Evolutionary conservation across 1,140 invertebrate species (phyloP).

Genomic region (Helicoverpa zea): DNA sequence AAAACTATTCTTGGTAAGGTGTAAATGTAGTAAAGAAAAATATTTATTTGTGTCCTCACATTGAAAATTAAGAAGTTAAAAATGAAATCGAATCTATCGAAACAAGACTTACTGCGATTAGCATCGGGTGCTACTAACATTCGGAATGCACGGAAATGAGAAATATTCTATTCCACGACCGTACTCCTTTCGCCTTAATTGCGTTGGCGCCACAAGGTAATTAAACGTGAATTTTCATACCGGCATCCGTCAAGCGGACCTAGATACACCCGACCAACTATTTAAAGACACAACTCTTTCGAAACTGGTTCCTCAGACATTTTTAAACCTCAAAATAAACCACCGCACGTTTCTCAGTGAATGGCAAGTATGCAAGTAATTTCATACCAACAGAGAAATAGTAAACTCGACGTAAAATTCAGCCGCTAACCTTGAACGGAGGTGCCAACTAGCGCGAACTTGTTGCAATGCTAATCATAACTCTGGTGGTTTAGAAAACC

Average conservation of each 20-base stretch:
- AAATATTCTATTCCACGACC: conserved; percentile 46
- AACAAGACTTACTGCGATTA: conserved; percentile 10
- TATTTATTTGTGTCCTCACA: too few species aligned
- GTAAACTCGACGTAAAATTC: conserved; percentile 60
- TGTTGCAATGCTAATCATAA: conserved; percentile 56
- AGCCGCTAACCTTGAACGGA: conserved; percentile 58
- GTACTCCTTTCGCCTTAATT: conserved; percentile 41
- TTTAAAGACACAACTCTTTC: conserved; percentile 42
- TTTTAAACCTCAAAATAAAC: conserved; percentile 52
- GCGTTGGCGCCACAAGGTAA: conserved; percentile 58
- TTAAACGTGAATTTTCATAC: conserved; percentile 68
- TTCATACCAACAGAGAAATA: conserved; percentile 56
- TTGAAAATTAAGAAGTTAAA: too few species aligned
- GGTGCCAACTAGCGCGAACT: conserved; percentile 55
- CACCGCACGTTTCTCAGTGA: conserved; percentile 49
- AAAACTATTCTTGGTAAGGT: too few species aligned
- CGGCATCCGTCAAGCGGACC: conserved; percentile 58
- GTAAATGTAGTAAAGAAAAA: too few species aligned
- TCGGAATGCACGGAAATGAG: conserved; percentile 40
- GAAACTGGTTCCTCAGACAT: conserved; percentile 50
- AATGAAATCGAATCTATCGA: neutral
- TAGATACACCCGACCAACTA: conserved; percentile 41
- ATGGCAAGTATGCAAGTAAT: conserved; percentile 56
- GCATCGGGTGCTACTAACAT: conserved; percentile 1
- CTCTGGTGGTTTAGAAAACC: conserved; percentile 63